Conservation (phyloP, 2,113 vertebrate species). For the Brachypodius melanocephalos region DNA sequence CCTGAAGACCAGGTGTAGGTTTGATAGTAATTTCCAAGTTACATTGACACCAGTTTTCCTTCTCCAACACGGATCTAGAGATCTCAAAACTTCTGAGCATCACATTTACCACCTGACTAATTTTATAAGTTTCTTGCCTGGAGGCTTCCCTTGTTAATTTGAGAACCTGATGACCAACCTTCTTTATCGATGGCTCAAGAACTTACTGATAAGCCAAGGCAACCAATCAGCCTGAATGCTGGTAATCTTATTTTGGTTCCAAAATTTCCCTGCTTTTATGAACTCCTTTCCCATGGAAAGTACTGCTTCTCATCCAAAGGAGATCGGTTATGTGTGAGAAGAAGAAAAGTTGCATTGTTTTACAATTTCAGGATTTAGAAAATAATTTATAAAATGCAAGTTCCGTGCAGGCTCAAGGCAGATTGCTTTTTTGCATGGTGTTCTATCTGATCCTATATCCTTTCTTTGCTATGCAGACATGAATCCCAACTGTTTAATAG, state of each 20-base stretch:
- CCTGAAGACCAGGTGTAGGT: background rate
- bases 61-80: background rate
- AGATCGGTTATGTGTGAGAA: background rate
- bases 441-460: background rate
- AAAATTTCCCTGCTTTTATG: background rate
- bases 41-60: background rate
- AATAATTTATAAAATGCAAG: background rate
- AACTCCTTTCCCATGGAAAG: background rate
- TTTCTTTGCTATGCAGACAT: background rate
- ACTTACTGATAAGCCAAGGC: background rate
- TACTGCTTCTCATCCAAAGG: background rate
- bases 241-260: background rate
- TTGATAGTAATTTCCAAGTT: background rate
- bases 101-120: background rate
- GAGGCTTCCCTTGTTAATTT: background rate
- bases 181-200: background rate
- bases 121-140: background rate
- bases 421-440: background rate
- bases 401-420: background rate
- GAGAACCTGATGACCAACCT: background rate
- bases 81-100: background rate
- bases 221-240: background rate
- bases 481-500: background rate
- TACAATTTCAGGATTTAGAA: background rate
- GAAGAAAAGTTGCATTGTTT: background rate